Evolutionary conservation across 2,888 invertebrate genomes (phyloP), one percentile per base, ranked within the genome.

Genomic region (Embidobia sp.): DNA sequence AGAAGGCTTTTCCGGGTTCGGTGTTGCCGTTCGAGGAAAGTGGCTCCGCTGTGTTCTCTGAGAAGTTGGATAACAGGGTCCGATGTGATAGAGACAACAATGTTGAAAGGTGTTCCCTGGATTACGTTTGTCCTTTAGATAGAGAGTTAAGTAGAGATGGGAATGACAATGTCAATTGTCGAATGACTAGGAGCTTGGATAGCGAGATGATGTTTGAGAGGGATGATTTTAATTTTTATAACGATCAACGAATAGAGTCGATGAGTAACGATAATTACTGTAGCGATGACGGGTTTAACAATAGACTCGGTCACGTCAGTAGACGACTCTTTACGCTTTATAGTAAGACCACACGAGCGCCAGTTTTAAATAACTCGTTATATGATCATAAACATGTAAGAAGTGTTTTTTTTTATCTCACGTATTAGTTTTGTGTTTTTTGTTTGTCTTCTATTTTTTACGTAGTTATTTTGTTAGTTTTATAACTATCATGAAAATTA

Each of bases 1-100:
- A 91, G 89, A 87, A 86, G 55, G 85, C 85, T 15, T 87, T 87
- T 76, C 88, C 87, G 11, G 85, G 81, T 29, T 80, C 85, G 31
- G 76, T 84, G 1, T 59, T 84, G 16, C 69, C 83, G 1, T 63
- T 73, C 42, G 79, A 79, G 13, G 63, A 35, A 18, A 13, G 16
- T 48, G 2, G n/a, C n/a, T n/a, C n/a, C n/a, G n/a, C 0, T 0
- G 18, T 42, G 8, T 11, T 33, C 5, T 33, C 35, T 3, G 59
- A 59, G 19, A 63, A 26, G 4, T 13, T 66, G 29, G 22, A 75
- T n/a, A 80, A 80, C 75, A 61, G 76, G 44, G 44, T 76, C 8
- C 55, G 35, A 8, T 22, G 40, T 18, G 74, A 75, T 33, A 31
- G 46, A 31, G 59, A 74, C 22, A 48, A 35, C 33, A 67, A 44